A percentile compares a stretch with the other conserved stretches of the same genome.
Evolutionary conservation across 2,113 vertebrate genomes (phyloP).

Genomic region (Etia nguti): DNA sequence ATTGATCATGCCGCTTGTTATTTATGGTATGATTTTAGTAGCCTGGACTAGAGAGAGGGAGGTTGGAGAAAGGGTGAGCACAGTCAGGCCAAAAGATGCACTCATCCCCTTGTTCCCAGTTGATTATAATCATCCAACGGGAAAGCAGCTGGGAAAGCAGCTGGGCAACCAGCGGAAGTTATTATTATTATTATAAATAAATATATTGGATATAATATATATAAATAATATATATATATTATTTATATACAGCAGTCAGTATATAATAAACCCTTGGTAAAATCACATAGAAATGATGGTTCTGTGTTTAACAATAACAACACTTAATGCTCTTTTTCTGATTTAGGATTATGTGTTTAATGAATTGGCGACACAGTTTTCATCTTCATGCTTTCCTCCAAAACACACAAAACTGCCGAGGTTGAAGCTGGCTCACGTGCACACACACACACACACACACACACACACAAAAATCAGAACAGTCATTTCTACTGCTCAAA

Average conservation of each 20-base stretch:
- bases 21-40: no score
- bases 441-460: no score
- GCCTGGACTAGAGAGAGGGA: no score
- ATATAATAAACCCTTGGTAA: not conserved
- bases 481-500: not conserved
- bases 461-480: not conserved
- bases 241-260: not conserved
- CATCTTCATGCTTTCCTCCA: not conserved
- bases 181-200: not conserved
- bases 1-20: no score
- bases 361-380: not conserved
- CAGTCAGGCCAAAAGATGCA: not conserved
- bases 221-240: not conserved
- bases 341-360: not conserved
- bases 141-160: not conserved
- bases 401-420: not conserved
- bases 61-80: no score
- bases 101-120: not conserved
- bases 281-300: not conserved
- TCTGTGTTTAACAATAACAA: fast-evolving
- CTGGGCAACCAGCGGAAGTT: not conserved
- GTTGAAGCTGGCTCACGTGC: not conserved
- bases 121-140: not conserved
- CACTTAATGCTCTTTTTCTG: not conserved
- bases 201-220: not conserved